Evolutionary conservation across 2,113 vertebrate species (phyloP).

Genomic region (Erpornis zantholeuca): DNA sequence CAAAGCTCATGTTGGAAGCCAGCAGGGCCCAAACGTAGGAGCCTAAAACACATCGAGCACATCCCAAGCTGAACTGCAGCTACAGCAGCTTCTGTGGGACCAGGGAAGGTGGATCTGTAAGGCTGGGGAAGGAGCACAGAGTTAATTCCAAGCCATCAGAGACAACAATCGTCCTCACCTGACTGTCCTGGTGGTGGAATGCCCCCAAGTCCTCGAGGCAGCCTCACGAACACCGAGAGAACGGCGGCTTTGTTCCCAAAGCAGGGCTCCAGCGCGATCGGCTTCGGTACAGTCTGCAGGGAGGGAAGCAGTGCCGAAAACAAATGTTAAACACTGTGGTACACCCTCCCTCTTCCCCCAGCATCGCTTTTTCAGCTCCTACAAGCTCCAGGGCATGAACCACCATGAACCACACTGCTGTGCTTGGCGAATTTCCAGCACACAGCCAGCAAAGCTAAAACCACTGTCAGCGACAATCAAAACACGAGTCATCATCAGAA

Average conservation of each 20-base stretch:
- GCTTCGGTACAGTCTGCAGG: constrained; percentile 89
- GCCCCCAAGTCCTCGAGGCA: constrained; percentile 90
- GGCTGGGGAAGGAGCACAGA: not conserved
- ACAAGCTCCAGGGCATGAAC: not conserved
- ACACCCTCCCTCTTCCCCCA: not conserved
- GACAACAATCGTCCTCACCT: constrained; percentile 69
- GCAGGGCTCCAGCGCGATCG: constrained; percentile 96
- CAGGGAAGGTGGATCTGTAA: not conserved
- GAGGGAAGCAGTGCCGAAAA: not conserved
- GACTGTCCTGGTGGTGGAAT: constrained; percentile 97
- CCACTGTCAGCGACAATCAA: not conserved
- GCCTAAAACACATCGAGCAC: not conserved
- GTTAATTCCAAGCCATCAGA: not conserved
- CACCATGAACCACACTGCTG: not conserved
- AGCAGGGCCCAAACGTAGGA: not conserved
- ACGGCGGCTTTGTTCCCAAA: constrained; percentile 97
- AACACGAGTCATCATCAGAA: not conserved
- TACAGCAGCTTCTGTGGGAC: not conserved
- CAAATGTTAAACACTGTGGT: not conserved
- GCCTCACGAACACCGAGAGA: constrained; percentile 95
- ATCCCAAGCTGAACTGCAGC: not conserved
- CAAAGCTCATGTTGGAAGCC: not conserved
- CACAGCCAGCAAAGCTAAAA: not conserved
- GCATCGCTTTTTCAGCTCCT: fast-evolving
- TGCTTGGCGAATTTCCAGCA: not conserved